Evolutionary conservation across 2,888 invertebrate genomes (phyloP), one percentile per base, ranked within the genome.

Genomic region (Agrilus mali): DNA sequence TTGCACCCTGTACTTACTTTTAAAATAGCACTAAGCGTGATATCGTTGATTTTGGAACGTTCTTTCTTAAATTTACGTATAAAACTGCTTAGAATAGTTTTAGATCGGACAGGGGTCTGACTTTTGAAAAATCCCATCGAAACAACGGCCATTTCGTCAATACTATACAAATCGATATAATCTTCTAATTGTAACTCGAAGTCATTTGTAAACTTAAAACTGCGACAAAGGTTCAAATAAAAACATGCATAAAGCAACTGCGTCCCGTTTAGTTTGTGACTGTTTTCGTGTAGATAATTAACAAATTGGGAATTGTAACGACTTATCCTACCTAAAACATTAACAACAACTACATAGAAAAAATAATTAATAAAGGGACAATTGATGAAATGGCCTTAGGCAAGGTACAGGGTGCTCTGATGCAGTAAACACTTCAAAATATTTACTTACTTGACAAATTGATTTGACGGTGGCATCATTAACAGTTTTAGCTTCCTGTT

Each of bases 81-180:
- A 60, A 67, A 64, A 7, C 49, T 44, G 22, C 53, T 41, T 36
- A 59, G 38, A 32, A 80, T 73, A 1, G 80, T 68, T 41, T 67
- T 66, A 3, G 65, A 53, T 47, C 73, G 71, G 39, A 87, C 70
- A 13, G 70, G 73, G 2, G 77, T 80, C 65, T 78, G 73, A 13
- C 78, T 80, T 67, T 86, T 86, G 55, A 88, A 88, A 60, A 82
- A 86, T 0, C 82, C 85, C 49, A 57, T 45, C 6, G 80, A 73
- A 53, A 83, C 72, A n/a, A 87, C 72, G 12, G 78, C 82, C 46
- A 86, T 61, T 58, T 88, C 85, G 51, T 80, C 75, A 7, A 78
- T 54, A 14, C 67, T 70, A 56, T 84, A 72, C 17, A 72, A 56
- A 8, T 74, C 55, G 12, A 81, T 67, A 41, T 66, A 63, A 4